Evolutionary conservation across 2,113 vertebrate genomes (phyloP), one percentile per base, ranked within the genome.

Genomic region (Hippocampus abdominalis): DNA sequence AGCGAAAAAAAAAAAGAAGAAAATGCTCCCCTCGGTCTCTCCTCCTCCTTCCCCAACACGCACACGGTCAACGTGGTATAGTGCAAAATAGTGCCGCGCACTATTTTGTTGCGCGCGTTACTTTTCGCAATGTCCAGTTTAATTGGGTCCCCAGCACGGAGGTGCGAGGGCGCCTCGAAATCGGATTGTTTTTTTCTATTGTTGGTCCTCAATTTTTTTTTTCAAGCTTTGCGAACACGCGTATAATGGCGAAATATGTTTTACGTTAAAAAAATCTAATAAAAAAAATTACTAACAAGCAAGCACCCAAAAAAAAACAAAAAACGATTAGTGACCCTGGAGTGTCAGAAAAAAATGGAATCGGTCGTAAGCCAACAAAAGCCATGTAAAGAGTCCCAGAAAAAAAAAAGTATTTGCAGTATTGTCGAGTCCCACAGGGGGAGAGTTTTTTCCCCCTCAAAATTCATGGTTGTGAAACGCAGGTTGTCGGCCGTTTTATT

Each of bases 1-100:
- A 49, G 68, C 51, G 64, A 81, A 66, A 66, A 82, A 79, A 81
- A 44, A 44, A 44, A 6, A 36, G 32, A 36, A 36, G 32, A 36
- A 36, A 36, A 36, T 36, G 32, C 70, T 60, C 68, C 48, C 23
- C 3, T 27, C 25, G 32, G 12, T 3, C 10, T 15, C 15, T 36
- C n/a, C 36, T 12, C 21, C 15, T 23, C 13, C 61, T 48, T 27
- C 3, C 9, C 62, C 21, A 63, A 51, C 51, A 27, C 57, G 15
- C 56, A 23, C 42, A 51, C 27, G 32, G 27, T 3, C 20, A 6
- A 51, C 21, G 51, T 6, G 32, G 32, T 36, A 53, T 21, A n/a
- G 49, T 53, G 21, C 46, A 49, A 6, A 48, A 49, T 49, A 49
- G 18, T 16, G 6, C 10, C 2, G 16, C 18, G 15, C 46, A 49